A percentile compares a stretch with the other conserved stretches of the same genome.
Evolutionary conservation across 2,113 vertebrate species (phyloP).

Genomic region (Oncorhynchus nerka): DNA sequence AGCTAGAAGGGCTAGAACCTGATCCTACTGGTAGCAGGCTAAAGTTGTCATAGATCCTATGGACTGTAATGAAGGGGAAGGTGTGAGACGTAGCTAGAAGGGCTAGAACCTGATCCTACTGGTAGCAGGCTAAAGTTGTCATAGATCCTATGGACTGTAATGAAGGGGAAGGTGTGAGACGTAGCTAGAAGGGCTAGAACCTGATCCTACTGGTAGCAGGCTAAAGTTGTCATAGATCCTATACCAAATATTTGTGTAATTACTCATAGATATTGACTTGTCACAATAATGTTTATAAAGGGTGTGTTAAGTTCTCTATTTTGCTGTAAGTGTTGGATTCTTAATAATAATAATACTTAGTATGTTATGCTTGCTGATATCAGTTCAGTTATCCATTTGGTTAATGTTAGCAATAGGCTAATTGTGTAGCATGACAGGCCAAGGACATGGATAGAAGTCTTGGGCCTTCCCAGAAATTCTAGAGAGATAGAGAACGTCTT

Average conservation of each 20-base stretch:
- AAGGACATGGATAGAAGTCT: not conserved
- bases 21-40: not conserved
- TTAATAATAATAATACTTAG: too few relatives aligned
- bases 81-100: not conserved
- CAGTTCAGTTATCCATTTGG: not conserved
- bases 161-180: constrained; percentile 13
- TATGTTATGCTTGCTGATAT: too few relatives aligned
- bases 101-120: not conserved
- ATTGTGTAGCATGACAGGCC: not conserved
- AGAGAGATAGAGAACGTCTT: too few relatives aligned
- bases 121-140: not conserved
- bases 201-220: not conserved
- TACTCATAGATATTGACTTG: not conserved
- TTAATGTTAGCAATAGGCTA: not conserved
- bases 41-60: not conserved
- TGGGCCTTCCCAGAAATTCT: too few relatives aligned
- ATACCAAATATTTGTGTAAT: not conserved
- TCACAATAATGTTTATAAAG: not conserved
- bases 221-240: too few relatives aligned
- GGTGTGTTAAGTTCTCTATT: not conserved
- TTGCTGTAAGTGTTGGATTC: not conserved
- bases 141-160: not conserved
- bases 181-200: not conserved
- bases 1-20: not conserved
- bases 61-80: not conserved